These are phyloP conservation scores for Psittacula echo DNA, from an alignment of 2,797 vertebrate genomes.

Conservation along the genomic window DNA sequence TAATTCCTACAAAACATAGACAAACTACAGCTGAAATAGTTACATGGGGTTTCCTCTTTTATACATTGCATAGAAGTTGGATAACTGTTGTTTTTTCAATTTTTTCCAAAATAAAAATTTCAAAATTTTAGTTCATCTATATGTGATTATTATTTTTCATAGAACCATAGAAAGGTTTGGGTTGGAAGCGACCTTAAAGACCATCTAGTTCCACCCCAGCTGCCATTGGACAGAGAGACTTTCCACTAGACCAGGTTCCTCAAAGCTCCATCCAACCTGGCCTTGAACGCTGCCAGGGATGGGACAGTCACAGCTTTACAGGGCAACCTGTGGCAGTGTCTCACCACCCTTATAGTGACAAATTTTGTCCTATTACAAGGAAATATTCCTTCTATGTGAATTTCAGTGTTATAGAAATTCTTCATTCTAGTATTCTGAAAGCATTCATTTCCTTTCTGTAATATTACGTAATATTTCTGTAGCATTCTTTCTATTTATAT, in stretches of 20 bases:
- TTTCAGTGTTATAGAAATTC: background rate
- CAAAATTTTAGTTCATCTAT: background rate
- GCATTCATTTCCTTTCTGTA: background rate
- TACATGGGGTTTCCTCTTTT: background rate
- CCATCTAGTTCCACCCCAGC: background rate
- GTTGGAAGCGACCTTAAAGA: background rate
- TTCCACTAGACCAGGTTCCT: background rate
- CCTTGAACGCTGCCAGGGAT: background rate
- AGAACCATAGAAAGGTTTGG: background rate
- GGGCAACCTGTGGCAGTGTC: background rate
- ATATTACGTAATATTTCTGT: background rate
- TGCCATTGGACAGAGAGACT: background rate
- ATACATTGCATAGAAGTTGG: background rate
- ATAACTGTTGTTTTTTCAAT: background rate
- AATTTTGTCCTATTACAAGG: background rate
- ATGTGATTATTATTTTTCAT: background rate
- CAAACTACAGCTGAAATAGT: background rate
- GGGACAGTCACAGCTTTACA: background rate
- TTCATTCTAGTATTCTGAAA: background rate
- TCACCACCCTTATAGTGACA: background rate
- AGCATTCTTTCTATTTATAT: background rate
- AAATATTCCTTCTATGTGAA: background rate
- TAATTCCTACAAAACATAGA: background rate
- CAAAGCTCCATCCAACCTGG: background rate
- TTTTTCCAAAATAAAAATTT: background rate